Conservation (phyloP, 2,797 vertebrate genomes). For the Gephyroberyx darwinii region DNA sequence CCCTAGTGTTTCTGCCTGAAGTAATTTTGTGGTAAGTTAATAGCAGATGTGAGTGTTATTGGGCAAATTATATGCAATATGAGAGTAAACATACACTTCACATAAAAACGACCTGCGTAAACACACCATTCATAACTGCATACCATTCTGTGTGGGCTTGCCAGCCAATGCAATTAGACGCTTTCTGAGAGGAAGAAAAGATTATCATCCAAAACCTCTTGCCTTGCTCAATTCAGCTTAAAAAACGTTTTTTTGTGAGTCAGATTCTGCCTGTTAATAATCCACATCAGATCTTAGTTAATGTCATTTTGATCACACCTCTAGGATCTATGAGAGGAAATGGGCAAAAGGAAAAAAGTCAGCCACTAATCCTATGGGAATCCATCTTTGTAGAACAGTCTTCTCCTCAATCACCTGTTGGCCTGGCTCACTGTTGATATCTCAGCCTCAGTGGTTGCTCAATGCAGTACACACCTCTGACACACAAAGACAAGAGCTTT, state of each 20-base stretch:
- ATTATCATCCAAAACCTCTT: conserved; percentile 75
- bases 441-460: conserved; percentile 61
- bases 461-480: conserved; percentile 32
- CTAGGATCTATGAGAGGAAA: conserved; percentile 75
- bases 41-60: conserved; percentile 79
- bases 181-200: conserved; percentile 81
- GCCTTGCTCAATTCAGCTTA: conserved; percentile 68
- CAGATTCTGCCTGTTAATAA: conserved; percentile 71
- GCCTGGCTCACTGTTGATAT: conserved; percentile 56
- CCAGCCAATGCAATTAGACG: conserved; percentile 79
- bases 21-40: conserved; percentile 76
- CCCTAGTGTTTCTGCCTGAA: conserved; percentile 55
- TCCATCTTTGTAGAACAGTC: conserved; percentile 53
- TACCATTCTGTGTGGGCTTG: conserved; percentile 82
- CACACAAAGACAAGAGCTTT: conserved; percentile 57
- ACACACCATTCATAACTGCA: conserved; percentile 79
- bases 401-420: conserved; percentile 75
- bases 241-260: conserved; percentile 67
- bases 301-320: conserved; percentile 72
- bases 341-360: conserved; percentile 38
- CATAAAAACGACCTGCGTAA: conserved; percentile 77
- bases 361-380: conserved; percentile 75
- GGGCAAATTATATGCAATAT: conserved; percentile 83
- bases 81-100: conserved; percentile 78
- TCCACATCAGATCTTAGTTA: conserved; percentile 63